Conservation (phyloP, 2,113 vertebrate genomes). For the Datnioides undecimradiatus region DNA sequence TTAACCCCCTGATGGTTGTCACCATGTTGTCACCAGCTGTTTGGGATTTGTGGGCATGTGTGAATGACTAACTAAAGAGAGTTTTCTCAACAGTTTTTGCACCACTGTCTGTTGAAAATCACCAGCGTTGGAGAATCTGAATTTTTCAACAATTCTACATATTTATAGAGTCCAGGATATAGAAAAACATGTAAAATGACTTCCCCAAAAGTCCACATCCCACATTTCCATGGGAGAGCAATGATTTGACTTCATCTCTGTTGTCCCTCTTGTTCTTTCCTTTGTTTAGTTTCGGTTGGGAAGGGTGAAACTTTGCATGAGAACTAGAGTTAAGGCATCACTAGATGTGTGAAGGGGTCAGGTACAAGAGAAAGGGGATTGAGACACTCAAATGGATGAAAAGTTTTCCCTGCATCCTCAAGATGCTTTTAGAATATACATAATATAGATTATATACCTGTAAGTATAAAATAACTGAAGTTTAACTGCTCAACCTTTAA, state of each 20-base stretch:
- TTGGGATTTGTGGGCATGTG: constrained; percentile 42
- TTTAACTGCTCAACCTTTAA: neutral
- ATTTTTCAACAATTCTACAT: too few relatives aligned
- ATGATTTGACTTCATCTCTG: too few relatives aligned
- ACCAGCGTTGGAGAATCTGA: neutral
- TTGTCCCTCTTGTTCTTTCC: neutral
- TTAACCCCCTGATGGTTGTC: constrained; percentile 48
- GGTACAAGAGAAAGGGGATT: too few relatives aligned
- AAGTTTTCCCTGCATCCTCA: neutral
- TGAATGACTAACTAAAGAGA: constrained; percentile 2
- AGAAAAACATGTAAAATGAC: too few relatives aligned
- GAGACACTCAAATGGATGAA: too few relatives aligned
- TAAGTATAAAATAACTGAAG: neutral
- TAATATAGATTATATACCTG: neutral
- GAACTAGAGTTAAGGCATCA: neutral
- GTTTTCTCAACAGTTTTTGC: neutral
- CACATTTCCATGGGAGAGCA: too few relatives aligned
- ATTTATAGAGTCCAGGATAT: too few relatives aligned
- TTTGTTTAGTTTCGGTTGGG: neutral
- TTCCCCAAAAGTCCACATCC: too few relatives aligned
- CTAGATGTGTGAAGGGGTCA: too few relatives aligned
- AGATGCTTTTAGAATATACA: too few relatives aligned
- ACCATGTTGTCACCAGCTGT: constrained; percentile 69
- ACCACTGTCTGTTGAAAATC: neutral
- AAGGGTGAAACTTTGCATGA: neutral